Percentiles rank a stretch among this genome's conserved stretches.
Conservation (phyloP, 2,113 vertebrate species). For the Ardeotis arabs region DNA sequence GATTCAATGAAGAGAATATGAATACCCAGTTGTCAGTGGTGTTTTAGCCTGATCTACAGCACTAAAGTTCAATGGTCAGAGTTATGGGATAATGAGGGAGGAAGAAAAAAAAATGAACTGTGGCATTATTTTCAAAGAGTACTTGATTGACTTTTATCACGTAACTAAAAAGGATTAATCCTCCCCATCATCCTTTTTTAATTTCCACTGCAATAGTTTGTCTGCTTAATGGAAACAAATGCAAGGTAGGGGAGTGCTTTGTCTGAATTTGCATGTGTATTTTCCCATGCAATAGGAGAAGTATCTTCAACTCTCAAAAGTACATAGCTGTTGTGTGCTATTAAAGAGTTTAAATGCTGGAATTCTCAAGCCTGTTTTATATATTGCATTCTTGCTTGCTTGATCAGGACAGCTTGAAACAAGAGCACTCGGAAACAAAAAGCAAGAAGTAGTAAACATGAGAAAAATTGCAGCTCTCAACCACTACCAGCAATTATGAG, state of each 20-base stretch:
- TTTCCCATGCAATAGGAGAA: not conserved
- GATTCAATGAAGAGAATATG: slow-evolving; percentile 53
- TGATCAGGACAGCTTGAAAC: slow-evolving; percentile 51
- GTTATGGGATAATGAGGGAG: slow-evolving; percentile 10
- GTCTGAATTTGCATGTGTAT: slow-evolving; percentile 52
- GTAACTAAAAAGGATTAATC: slow-evolving; percentile 27
- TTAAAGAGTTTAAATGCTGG: slow-evolving; percentile 59
- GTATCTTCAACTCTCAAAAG: slow-evolving; percentile 47
- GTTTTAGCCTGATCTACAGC: slow-evolving; percentile 61
- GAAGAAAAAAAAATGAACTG: slow-evolving; percentile 28
- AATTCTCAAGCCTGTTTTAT: slow-evolving; percentile 41
- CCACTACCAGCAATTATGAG: slow-evolving; percentile 51
- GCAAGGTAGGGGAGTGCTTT: slow-evolving; percentile 57
- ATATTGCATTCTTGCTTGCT: slow-evolving; percentile 36
- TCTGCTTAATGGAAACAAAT: slow-evolving; percentile 51
- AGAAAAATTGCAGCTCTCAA: not conserved
- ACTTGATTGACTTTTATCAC: slow-evolving; percentile 45
- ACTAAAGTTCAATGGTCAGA: slow-evolving; percentile 61
- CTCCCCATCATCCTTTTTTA: not conserved
- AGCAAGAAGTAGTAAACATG: slow-evolving; percentile 41
- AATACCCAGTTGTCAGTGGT: slow-evolving; percentile 52
- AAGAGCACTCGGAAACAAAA: slow-evolving; percentile 59
- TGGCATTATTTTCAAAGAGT: slow-evolving; percentile 56
- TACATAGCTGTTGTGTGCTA: slow-evolving; percentile 17
- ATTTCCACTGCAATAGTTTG: slow-evolving; percentile 55